These are phyloP conservation scores for Agelastica alni DNA, from an alignment of 2,888 invertebrate genomes.

Conservation along the genomic window DNA sequence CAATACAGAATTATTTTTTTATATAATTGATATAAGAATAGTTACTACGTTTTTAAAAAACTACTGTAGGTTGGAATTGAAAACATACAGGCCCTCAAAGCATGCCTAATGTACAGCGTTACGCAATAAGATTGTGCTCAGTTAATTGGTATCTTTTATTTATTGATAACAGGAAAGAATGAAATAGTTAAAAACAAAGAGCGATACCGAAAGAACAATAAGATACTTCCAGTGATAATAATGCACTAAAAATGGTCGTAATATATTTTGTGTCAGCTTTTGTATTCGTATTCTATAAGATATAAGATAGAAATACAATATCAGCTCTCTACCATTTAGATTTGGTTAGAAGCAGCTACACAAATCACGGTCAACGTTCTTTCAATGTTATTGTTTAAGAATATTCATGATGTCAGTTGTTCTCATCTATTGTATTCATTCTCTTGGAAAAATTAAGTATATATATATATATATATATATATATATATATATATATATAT, in stretches of 20 bases:
- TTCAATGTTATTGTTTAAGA: constrained; percentile 26
- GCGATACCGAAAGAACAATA: constrained; percentile 34
- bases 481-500: too few species aligned
- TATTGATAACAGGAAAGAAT: constrained; percentile 21
- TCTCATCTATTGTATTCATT: constrained; percentile 16
- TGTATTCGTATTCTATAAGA: constrained; percentile 33
- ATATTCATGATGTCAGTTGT: constrained; percentile 16
- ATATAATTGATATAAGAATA: too few species aligned
- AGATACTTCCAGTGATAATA: constrained; percentile 35
- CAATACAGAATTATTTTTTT: too few species aligned
- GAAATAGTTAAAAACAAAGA: constrained; percentile 26
- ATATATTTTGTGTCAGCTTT: constrained; percentile 40
- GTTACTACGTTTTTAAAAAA: too few species aligned
- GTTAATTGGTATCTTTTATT: constrained; percentile 17
- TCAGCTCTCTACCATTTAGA: constrained; percentile 32
- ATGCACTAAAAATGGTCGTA: constrained; percentile 37
- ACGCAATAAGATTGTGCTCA: constrained; percentile 6
- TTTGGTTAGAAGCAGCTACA: constrained; percentile 30
- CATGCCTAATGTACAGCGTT: not conserved
- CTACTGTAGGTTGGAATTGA: too few species aligned
- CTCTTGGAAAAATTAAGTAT: constrained; percentile 10
- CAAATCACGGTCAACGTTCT: constrained; percentile 25
- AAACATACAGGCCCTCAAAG: too few species aligned
- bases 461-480: too few species aligned
- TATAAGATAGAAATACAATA: constrained; percentile 36